A percentile compares a stretch with the other conserved stretches of the same genome.
These are phyloP conservation scores for Lates calcarifer DNA, from an alignment of 2,113 vertebrate genomes.

Conservation along the genomic window DNA sequence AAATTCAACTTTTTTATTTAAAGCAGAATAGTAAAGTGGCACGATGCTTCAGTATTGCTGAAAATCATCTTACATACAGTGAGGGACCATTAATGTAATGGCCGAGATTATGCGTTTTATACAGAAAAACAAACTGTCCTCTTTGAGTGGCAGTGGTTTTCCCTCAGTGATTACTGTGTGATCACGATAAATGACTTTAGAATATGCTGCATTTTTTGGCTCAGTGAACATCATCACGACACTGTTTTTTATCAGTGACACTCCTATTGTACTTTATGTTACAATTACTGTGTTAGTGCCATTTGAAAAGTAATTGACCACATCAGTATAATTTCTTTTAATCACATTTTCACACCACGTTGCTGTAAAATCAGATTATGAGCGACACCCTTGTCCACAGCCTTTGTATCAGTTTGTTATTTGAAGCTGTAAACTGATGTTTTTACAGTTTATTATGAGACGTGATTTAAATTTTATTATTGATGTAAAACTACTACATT, in stretches of 20 bases:
- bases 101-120: background rate
- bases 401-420: background rate
- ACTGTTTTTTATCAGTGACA: background rate
- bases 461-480: background rate
- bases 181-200: background rate
- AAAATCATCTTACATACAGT: background rate
- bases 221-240: no score
- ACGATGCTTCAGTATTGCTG: background rate
- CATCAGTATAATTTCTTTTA: background rate
- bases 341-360: slow-evolving; percentile 9
- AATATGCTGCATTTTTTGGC: no score
- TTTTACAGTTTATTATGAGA: background rate
- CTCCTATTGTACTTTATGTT: slow-evolving; percentile 22
- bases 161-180: slow-evolving; percentile 4
- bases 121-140: slow-evolving; percentile 24
- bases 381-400: background rate
- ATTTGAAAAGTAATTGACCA: background rate
- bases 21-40: background rate
- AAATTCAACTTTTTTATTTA: background rate
- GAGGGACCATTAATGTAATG: slow-evolving; percentile 19
- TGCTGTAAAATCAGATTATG: background rate
- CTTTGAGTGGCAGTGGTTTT: background rate
- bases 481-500: background rate
- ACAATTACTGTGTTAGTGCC: slow-evolving; percentile 14
- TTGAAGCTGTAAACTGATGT: slow-evolving; percentile 4